phyloP scores from a whole-genome alignment of 2,113 vertebrate genomes.

The Tragulus kanchil region DNA sequence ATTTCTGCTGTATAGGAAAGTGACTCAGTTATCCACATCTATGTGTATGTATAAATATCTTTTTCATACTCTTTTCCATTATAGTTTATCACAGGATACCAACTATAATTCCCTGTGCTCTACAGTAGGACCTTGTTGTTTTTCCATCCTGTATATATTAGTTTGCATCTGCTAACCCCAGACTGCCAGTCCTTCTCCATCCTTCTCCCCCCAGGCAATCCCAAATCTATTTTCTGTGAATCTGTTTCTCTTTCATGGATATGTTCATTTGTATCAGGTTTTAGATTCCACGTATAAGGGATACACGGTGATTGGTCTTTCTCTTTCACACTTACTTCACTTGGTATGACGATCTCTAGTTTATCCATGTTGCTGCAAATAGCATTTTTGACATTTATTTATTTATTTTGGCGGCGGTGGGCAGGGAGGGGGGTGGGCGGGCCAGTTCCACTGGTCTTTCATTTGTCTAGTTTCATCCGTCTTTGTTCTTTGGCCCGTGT shows the following conservation, averaged over 20 bases:
- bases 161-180: not conserved
- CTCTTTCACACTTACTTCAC: not conserved
- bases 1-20: not conserved
- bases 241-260: not conserved
- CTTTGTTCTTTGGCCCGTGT: too few species aligned
- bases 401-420: too few species aligned
- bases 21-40: not conserved
- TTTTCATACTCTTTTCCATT: not conserved
- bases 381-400: not conserved
- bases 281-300: not conserved
- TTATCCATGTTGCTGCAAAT: not conserved
- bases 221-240: not conserved
- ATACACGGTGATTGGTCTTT: not conserved
- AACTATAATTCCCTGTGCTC: not conserved
- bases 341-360: not conserved
- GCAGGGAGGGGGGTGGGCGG: too few species aligned
- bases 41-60: not conserved
- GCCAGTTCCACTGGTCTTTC: too few species aligned
- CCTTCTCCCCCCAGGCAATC: not conserved
- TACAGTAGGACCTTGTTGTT: not conserved
- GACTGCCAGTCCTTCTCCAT: not conserved
- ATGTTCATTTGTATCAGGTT: not conserved
- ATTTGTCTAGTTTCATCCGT: too few species aligned
- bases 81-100: not conserved
- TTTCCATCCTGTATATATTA: not conserved